phyloP scores from a whole-genome alignment of 2,797 vertebrate species.

The Melanotaenia boesemani region DNA sequence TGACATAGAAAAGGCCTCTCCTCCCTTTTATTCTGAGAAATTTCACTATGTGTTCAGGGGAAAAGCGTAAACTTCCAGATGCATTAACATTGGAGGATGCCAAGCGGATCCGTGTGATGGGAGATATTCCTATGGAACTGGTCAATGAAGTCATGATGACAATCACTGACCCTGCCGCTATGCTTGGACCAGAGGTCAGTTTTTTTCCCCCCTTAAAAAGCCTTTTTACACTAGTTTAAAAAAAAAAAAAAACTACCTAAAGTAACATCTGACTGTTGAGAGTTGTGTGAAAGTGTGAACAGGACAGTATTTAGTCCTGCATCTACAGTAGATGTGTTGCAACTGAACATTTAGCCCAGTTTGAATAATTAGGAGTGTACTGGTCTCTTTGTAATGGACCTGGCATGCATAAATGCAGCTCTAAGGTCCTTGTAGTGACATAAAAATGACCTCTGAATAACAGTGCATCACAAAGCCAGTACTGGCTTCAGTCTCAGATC shows the following conservation, averaged over 20 bases:
- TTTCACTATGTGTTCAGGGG: conserved; percentile 79
- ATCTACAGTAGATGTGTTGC: not conserved
- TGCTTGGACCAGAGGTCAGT: conserved; percentile 94
- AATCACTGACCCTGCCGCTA: conserved; percentile 96
- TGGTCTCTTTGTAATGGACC: not conserved
- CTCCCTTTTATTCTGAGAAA: not conserved
- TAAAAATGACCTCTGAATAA: not conserved
- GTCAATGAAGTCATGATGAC: conserved; percentile 99
- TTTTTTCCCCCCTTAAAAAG: too few species aligned
- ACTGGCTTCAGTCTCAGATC: not conserved
- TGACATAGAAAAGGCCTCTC: too few species aligned
- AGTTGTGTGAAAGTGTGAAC: too few species aligned
- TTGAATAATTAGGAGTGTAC: too few species aligned
- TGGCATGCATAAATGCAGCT: not conserved
- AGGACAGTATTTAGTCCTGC: too few species aligned
- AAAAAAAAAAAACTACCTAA: too few species aligned
- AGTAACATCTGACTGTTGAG: too few species aligned
- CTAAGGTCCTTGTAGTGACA: not conserved
- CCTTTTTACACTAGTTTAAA: too few species aligned
- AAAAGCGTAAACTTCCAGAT: conserved; percentile 96
- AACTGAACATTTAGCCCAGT: too few species aligned
- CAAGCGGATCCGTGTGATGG: conserved; percentile 97
- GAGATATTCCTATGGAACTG: conserved; percentile 98
- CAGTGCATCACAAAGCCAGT: not conserved
- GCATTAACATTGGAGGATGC: conserved; percentile 95